These are phyloP conservation scores for Lates calcarifer DNA, from an alignment of 2,113 vertebrate species.

Conservation along the genomic window DNA sequence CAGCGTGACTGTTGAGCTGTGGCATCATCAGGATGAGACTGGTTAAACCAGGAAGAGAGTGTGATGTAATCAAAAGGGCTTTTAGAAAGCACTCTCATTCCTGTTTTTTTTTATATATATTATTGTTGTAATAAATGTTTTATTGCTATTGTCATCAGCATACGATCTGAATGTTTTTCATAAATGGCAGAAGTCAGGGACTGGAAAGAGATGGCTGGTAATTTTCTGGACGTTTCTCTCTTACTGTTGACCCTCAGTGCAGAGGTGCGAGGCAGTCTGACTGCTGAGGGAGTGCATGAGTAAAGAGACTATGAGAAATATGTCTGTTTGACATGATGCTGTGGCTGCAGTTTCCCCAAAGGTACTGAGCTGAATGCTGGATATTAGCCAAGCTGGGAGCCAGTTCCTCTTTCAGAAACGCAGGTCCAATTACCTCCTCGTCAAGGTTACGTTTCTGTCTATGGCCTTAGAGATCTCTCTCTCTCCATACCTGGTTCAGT, in stretches of 20 bases:
- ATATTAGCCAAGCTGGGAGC: slow-evolving; percentile 44
- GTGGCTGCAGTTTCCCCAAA: slow-evolving; percentile 61
- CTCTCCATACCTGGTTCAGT: slow-evolving; percentile 51
- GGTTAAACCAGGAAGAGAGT: slow-evolving; percentile 48
- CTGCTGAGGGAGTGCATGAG: slow-evolving; percentile 1
- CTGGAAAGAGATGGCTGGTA: slow-evolving; percentile 15
- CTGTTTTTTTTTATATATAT: slow-evolving; percentile 59
- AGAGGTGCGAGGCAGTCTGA: slow-evolving; percentile 18
- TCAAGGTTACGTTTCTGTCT: slow-evolving; percentile 69
- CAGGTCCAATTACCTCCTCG: slow-evolving; percentile 56
- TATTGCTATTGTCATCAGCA: slow-evolving; percentile 54
- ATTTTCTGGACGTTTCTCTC: slow-evolving; percentile 38
- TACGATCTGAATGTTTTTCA: slow-evolving; percentile 71
- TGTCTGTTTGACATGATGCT: slow-evolving; percentile 57
- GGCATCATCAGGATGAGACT: slow-evolving; percentile 69
- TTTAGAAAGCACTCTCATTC: slow-evolving; percentile 64
- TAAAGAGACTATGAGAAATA: slow-evolving; percentile 46
- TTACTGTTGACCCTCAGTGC: neutral
- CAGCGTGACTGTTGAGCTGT: slow-evolving; percentile 62
- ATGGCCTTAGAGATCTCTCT: slow-evolving; percentile 69
- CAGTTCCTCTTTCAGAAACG: slow-evolving; percentile 55
- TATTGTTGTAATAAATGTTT: slow-evolving; percentile 57
- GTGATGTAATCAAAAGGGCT: slow-evolving; percentile 80
- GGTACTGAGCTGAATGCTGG: slow-evolving; percentile 53
- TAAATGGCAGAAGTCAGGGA: slow-evolving; percentile 21